Conservation (phyloP, 2,113 vertebrate genomes). For the Menura novaehollandiae region DNA sequence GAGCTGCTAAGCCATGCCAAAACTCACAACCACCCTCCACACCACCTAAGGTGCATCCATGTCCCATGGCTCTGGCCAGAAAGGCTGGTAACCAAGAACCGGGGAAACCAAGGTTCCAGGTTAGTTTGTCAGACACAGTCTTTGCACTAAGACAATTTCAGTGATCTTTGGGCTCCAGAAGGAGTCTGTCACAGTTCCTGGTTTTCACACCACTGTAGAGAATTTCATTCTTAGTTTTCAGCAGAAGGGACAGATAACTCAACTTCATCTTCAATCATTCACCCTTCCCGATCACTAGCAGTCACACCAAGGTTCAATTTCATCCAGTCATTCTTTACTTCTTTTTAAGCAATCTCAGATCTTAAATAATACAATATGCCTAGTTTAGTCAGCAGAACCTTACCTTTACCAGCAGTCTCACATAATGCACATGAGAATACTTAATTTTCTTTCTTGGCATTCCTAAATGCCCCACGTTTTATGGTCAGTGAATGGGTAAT, state of each 20-base stretch:
- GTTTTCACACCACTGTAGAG: not conserved
- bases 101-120: not conserved
- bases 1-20: not conserved
- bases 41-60: not conserved
- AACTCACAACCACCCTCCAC: not conserved
- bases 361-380: not conserved
- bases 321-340: not conserved
- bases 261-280: not conserved
- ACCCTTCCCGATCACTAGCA: not conserved
- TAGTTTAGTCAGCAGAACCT: not conserved
- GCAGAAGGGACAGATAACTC: not conserved
- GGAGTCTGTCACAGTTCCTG: not conserved
- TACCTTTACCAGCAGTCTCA: not conserved
- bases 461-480: not conserved
- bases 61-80: not conserved
- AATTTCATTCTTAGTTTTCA: not conserved
- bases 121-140: not conserved
- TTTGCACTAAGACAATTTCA: not conserved
- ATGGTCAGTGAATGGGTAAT: not conserved
- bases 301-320: not conserved
- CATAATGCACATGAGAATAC: not conserved
- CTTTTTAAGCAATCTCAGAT: not conserved
- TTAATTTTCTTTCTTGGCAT: not conserved
- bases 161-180: not conserved
- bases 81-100: not conserved